Conservation (phyloP, 2,888 invertebrate genomes). For the Xestia sexstrigata region DNA sequence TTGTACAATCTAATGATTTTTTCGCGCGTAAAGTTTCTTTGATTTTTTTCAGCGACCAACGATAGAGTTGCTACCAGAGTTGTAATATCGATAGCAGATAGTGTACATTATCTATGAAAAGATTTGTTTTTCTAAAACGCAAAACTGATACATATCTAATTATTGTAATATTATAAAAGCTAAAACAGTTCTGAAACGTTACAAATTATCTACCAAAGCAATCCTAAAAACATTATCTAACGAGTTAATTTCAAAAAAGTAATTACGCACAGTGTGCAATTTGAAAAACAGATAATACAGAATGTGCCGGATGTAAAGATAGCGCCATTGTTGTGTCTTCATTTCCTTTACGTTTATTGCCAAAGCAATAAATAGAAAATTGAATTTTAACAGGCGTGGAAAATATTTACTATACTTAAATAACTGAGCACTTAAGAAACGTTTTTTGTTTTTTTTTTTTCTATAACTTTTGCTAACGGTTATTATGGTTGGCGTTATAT, state of each 20-base stretch:
- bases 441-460: slow-evolving; percentile 32
- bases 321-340: slow-evolving; percentile 79
- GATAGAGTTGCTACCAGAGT: neutral
- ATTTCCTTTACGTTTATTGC: slow-evolving; percentile 81
- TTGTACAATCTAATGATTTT: slow-evolving; percentile 34
- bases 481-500: neutral
- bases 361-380: slow-evolving; percentile 75
- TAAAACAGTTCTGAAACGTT: slow-evolving; percentile 1
- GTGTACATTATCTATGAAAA: neutral
- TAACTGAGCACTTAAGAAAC: slow-evolving; percentile 47
- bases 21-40: slow-evolving; percentile 6
- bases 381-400: slow-evolving; percentile 72
- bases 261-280: slow-evolving; percentile 77
- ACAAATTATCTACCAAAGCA: slow-evolving; percentile 36
- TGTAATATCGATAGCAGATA: neutral
- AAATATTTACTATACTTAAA: slow-evolving; percentile 69
- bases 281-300: slow-evolving; percentile 78
- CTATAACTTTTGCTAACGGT: slow-evolving; percentile 20
- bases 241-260: slow-evolving; percentile 82
- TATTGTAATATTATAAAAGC: slow-evolving; percentile 7
- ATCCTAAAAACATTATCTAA: slow-evolving; percentile 74
- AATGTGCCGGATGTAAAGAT: slow-evolving; percentile 79
- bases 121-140: neutral
- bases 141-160: neutral
- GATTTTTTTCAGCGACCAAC: neutral